Conservation (phyloP, 2,797 vertebrate genomes). For the Scolopax rusticola region DNA sequence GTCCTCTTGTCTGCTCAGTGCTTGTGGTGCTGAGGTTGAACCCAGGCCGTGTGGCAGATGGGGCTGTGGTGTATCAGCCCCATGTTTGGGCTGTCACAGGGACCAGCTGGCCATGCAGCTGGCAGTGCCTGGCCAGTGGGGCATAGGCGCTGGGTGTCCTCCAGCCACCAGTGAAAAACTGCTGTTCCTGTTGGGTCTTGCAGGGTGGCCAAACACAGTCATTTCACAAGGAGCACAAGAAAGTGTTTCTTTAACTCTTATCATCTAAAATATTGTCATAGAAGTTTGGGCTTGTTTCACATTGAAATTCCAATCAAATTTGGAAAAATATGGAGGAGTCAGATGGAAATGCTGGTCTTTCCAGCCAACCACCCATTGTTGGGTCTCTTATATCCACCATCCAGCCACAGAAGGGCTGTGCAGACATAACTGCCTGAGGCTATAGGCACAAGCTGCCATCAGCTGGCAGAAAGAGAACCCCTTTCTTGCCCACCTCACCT, state of each 20-base stretch:
- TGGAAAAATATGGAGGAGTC: neutral
- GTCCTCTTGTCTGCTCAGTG: neutral
- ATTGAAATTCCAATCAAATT: neutral
- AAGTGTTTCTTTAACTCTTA: neutral
- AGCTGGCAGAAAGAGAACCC: neutral
- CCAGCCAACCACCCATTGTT: neutral
- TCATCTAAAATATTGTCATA: neutral
- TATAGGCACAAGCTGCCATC: neutral
- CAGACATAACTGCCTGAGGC: neutral
- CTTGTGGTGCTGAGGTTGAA: rapidly evolving
- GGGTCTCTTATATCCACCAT: neutral
- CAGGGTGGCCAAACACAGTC: rapidly evolving
- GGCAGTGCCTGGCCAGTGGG: neutral
- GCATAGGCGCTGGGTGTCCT: neutral
- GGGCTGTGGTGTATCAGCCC: neutral
- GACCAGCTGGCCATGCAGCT: neutral
- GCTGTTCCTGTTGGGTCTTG: neutral
- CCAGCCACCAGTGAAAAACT: neutral
- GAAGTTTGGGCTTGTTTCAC: neutral
- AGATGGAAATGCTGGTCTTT: neutral
- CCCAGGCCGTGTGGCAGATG: neutral
- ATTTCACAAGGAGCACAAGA: neutral
- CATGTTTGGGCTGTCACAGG: rapidly evolving
- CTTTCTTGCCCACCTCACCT: neutral
- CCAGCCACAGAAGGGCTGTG: neutral